Evolutionary conservation across 2,888 invertebrate species (phyloP), one percentile per base, ranked within the genome.

Genomic region (Pseudococcus longispinus): DNA sequence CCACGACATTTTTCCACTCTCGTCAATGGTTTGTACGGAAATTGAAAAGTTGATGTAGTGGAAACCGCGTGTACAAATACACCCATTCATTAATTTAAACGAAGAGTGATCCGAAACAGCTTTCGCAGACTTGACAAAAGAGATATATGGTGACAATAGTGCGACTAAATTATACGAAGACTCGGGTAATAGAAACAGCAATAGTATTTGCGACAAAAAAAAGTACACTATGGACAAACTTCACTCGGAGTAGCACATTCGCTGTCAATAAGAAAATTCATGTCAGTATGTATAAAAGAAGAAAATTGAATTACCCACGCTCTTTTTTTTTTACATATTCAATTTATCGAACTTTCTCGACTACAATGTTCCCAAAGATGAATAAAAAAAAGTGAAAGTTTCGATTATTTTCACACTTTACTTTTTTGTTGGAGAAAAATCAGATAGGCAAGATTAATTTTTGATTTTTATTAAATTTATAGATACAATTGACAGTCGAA

Each of bases 11-110:
- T 70, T 70, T 70, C 70, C 70, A 70, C 70, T 70, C 70, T 70
- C 70, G 70, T 70, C 70, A 70, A 70, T 70, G 70, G 70, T 70
- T 70, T 29, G 70, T 70, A 29, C 70, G 70, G 70, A 70, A 70
- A 70, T 70, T 70, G 70, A 70, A 70, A 70, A 70, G 70, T 70
- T 70, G 70, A 70, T 70, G 70, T 70, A 70, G 70, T 70, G 70
- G 70, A 70, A 70, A 70, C 70, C 70, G 70, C 70, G 70, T 29
- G 70, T 70, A 70, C 65, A 70, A 70, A 70, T 70, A 70, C 29
- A 70, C 29, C 70, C 70, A 70, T 70, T 70, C 70, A 70, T 70
- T 70, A 70, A 70, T 70, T 70, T 70, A 70, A 70, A 70, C 70
- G 70, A 70, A 26, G 70, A 70, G 70, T 70, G 70, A 70, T 70